These are phyloP conservation scores for Pachliopta kotzebuea DNA, from an alignment of 2,888 invertebrate genomes.

Conservation along the genomic window DNA sequence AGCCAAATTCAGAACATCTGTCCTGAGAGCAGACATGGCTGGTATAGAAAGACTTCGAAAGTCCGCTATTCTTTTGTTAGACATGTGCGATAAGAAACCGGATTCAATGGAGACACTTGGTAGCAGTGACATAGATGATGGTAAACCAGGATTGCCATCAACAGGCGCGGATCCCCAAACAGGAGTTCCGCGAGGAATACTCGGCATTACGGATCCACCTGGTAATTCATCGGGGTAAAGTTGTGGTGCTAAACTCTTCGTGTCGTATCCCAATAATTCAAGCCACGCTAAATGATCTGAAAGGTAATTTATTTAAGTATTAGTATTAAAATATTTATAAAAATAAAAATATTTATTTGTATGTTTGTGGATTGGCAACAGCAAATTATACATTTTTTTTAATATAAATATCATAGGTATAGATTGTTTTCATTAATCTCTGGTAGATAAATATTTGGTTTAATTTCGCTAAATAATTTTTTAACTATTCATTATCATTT, in stretches of 20 bases:
- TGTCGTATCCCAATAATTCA: constrained; percentile 90
- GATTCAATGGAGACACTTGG: constrained; percentile 89
- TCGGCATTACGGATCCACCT: constrained; percentile 84
- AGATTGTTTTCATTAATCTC: no score
- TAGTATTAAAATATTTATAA: background rate
- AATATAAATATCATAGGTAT: no score
- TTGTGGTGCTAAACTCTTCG: constrained; percentile 92
- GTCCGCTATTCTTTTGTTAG: constrained; percentile 88
- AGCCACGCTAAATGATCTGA: constrained; percentile 93
- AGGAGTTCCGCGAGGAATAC: constrained; percentile 78
- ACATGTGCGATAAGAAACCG: constrained; percentile 90
- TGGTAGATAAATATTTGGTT: no score
- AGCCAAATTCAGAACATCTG: constrained; percentile 87
- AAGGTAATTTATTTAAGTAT: constrained; percentile 20
- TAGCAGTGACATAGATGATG: constrained; percentile 82
- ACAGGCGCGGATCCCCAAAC: constrained; percentile 79
- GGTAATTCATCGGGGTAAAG: constrained; percentile 86
- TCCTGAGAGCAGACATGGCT: constrained; percentile 89
- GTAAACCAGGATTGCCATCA: constrained; percentile 76
- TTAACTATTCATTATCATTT: no score
- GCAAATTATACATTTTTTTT: no score
- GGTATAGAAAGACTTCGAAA: constrained; percentile 88
- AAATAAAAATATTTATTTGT: no score
- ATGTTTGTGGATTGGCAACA: background rate
- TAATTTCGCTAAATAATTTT: no score